Base-by-base conservation (phyloP, 2,113 vertebrate species). In the Labeo rohita region DNA sequence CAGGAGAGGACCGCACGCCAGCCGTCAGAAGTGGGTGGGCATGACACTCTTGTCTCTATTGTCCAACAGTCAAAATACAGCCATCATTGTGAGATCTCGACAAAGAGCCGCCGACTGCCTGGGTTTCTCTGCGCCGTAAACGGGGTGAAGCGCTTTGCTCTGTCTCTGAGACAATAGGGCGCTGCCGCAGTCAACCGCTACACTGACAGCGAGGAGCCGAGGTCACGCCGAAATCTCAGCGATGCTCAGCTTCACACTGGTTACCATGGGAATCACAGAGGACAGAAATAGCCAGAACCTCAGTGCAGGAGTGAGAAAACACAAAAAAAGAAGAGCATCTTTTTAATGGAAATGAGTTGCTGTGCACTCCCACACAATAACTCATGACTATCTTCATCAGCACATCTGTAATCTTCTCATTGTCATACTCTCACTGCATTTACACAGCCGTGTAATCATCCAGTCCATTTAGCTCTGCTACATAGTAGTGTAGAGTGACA, bases 261-360 rank as follows among this genome's bases (percentile, higher is more conserved):
- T 90, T 89, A 86, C 80, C 81, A 91, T 86, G 89, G 88, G 91
- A 92, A 92, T 92, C 78, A 92, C 86, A 89, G 84, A 87, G 80
- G 76, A 86, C 88, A 91, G 91, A 91, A 93, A 93, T 91, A 91
- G 83, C 49, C 70, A 23, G 28, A n/a, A 11, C 68, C 63, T 43
- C 23, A 80, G 66, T 45, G 59, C 28, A 63, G 39, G 76, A 28
- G 8, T n/a, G 15, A 75, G 74, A 74, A 47, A 85, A 43, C 72
- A 66, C 61, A 85, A 83, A 88, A 88, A 85, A 80, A 88, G 50
- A 45, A 10, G 65, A 80, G 85, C 43, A 23, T n/a, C n/a, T 43
- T 28, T 59, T 63, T 34, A 43, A 76, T 43, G 80, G 56, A 83
- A 75, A 78, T 45, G 59, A 88, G 83, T 47, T 73, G 36, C 59